These are phyloP conservation scores for Cyprinodon brontotheroides DNA, from an alignment of 2,113 vertebrate species.

Conservation along the genomic window DNA sequence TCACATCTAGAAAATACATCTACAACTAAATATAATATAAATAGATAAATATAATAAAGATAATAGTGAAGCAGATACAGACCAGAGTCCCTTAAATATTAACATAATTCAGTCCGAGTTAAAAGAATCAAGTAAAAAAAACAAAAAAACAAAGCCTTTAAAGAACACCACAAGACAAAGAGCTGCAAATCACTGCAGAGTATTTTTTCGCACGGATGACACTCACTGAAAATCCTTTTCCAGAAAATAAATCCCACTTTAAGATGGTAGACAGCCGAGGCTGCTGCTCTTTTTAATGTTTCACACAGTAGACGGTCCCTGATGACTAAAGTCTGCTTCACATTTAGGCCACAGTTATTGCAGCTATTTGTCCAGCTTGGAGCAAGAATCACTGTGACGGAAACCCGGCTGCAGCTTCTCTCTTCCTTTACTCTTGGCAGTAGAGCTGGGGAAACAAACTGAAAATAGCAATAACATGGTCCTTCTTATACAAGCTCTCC, in stretches of 20 bases:
- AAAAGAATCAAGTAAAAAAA: too few relatives aligned
- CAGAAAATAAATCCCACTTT: neutral
- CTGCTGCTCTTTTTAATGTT: neutral
- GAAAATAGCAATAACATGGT: neutral
- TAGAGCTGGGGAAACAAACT: neutral
- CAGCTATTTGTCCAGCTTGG: neutral
- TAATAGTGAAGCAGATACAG: too few relatives aligned
- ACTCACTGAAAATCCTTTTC: neutral
- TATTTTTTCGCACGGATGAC: neutral
- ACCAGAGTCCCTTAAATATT: too few relatives aligned
- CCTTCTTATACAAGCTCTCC: neutral
- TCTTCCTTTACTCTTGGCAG: neutral
- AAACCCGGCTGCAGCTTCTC: neutral
- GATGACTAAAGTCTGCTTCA: neutral
- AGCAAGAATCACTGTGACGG: neutral
- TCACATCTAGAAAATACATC: too few relatives aligned
- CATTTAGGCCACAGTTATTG: conserved; percentile 1
- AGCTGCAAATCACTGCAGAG: neutral
- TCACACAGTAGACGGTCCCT: neutral
- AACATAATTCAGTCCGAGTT: too few relatives aligned
- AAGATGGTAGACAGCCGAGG: neutral
- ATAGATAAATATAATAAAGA: too few relatives aligned
- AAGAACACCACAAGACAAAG: neutral
- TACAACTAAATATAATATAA: too few relatives aligned
- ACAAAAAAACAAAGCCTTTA: neutral